A percentile compares a stretch with the other conserved stretches of the same genome.
Conservation (phyloP, 2,888 invertebrate genomes). For the Plutella xylostella region DNA sequence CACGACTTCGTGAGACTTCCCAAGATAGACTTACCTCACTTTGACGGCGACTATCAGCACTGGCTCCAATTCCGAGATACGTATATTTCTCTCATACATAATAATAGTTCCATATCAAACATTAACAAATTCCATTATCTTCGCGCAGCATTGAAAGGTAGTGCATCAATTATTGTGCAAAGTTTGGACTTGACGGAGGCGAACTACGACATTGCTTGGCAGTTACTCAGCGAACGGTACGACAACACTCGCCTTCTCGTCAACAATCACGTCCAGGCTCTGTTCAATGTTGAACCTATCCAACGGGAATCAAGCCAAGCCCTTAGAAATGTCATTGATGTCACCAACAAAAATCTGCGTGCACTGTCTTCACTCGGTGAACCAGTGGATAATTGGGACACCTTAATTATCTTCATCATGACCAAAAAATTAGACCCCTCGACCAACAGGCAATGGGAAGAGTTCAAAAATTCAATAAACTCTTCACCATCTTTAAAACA, state of each 20-base stretch:
- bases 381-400: constrained; percentile 9
- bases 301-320: neutral
- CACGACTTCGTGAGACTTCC: constrained; percentile 8
- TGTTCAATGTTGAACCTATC: neutral
- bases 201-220: neutral
- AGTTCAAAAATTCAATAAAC: neutral
- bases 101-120: neutral
- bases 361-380: constrained; percentile 10
- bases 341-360: neutral
- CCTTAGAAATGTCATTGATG: neutral
- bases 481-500: neutral
- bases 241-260: constrained; percentile 18
- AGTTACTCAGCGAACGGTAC: neutral
- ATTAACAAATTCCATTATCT: constrained; percentile 1
- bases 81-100: neutral
- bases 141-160: neutral
- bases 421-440: neutral
- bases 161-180: neutral
- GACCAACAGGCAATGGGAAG: constrained; percentile 5
- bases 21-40: constrained; percentile 11
- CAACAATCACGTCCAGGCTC: constrained; percentile 19
- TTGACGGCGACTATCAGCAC: constrained; percentile 8
- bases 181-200: neutral
- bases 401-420: neutral
- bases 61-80: neutral